Evolutionary conservation across 2,113 vertebrate species (phyloP), one percentile per base, ranked within the genome.

Genomic region (Scomber japonicus): DNA sequence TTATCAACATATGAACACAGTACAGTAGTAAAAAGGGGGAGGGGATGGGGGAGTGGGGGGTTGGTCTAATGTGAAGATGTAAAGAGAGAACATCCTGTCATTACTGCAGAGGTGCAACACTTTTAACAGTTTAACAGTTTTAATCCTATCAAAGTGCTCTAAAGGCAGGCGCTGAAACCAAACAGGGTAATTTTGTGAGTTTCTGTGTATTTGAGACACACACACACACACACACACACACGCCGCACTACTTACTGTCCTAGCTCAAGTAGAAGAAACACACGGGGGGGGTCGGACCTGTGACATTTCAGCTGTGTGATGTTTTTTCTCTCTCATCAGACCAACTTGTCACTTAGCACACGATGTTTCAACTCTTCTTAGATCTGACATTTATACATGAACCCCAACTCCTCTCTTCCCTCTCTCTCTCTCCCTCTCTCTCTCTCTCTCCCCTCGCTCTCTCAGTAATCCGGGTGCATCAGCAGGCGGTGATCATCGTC

Each of bases 401-500:
- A 12, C 24, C 1, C 8, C 35, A 27, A 27, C 35, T 9, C 0
- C 35, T 8, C 35, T 40, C 35, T 8, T 6, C 35, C 0, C 35
- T 35, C 35, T 35, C 35, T 35, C 35, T 35, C 35, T 35, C 35
- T 35, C 31, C 3, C 3, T 31, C 31, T 31, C 4, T 31, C 31
- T 31, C 4, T 31, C 31, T 31, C 31, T 59, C n/a, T 54, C 21
- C 51, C 77, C 74, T 56, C n/a, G 70, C 2, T 61, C 62, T 69
- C 50, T 44, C 79, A 95, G 94, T 83, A 0, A 56, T 85, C 11
- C 31, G 13, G 10, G 44, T 67, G 7, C 54, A 94, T 15, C 31
- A 94, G 40, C 60, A 67, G 69, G 95, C 80, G 1, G 79, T 95
- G 55, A 95, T 96, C 1, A 79, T 95, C 3, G 84, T 96, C 59